These are phyloP conservation scores for Ceramica pisi DNA, from an alignment of 2,888 invertebrate species.

Conservation along the genomic window DNA sequence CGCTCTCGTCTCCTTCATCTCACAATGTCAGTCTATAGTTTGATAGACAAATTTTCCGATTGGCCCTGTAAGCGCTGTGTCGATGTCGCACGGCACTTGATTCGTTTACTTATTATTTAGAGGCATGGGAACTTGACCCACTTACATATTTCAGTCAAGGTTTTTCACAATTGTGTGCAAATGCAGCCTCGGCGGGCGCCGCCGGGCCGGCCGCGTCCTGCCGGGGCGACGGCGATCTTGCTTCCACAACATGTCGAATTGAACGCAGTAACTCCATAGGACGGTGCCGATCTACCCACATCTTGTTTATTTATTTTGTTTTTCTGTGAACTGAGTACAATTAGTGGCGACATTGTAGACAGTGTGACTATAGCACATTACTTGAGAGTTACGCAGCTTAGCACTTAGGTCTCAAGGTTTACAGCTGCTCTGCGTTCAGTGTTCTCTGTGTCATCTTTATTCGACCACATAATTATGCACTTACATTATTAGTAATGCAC, in stretches of 20 bases:
- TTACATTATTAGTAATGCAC: neutral
- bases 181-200: conserved; percentile 28
- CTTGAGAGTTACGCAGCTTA: conserved; percentile 9
- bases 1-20: too few species aligned
- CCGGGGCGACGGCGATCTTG: neutral
- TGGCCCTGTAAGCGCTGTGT: too few species aligned
- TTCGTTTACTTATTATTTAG: conserved; percentile 40
- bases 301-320: too few species aligned
- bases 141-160: conserved; percentile 54
- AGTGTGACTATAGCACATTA: neutral
- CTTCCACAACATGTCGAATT: neutral
- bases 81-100: neutral
- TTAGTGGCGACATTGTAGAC: neutral
- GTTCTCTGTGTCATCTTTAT: conserved; percentile 26
- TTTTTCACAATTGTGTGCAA: conserved; percentile 58
- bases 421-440: neutral
- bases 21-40: too few species aligned
- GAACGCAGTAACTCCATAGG: too few species aligned
- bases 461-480: conserved; percentile 1
- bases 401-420: conserved; percentile 29
- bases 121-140: conserved; percentile 54
- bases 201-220: neutral
- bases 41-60: too few species aligned
- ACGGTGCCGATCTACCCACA: too few species aligned
- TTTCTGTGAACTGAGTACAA: too few species aligned